Percentiles rank a stretch among this genome's conserved stretches.
Evolutionary conservation across 92 coral and sea anemone genomes (phyloP).

Genomic region (Epizoanthus rinbou): DNA sequence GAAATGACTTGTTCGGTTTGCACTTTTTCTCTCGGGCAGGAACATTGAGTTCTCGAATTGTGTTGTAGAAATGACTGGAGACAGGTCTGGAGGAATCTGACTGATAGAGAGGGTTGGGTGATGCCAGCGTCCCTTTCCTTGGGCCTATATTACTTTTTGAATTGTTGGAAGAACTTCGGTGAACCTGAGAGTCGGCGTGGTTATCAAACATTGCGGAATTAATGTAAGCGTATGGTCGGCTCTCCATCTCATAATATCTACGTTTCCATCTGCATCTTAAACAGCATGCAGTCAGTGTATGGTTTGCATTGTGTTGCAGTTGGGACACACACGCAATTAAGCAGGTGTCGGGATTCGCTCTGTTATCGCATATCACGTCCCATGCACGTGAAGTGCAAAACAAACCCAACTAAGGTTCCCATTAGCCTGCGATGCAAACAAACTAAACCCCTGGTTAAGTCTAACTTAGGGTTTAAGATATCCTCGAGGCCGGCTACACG

Average conservation of each 20-base stretch:
- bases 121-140: not conserved
- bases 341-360: too few species aligned
- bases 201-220: slow-evolving; percentile 35
- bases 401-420: too few species aligned
- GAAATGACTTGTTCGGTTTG: not conserved
- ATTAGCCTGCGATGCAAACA: too few species aligned
- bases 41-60: slow-evolving; percentile 8
- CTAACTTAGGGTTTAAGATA: too few species aligned
- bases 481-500: too few species aligned
- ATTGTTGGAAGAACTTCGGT: not conserved
- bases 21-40: not conserved
- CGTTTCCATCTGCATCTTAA: slow-evolving; percentile 4
- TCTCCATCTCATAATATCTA: slow-evolving; percentile 11
- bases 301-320: not conserved
- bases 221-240: not conserved
- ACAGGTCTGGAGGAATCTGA: not conserved
- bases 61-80: slow-evolving; percentile 30
- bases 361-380: too few species aligned
- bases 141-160: not conserved
- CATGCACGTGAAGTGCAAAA: too few species aligned
- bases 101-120: slow-evolving; percentile 23
- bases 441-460: too few species aligned
- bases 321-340: too few species aligned
- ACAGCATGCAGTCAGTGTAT: not conserved
- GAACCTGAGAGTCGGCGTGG: not conserved